Percentiles rank a stretch among this genome's conserved stretches.
These are phyloP conservation scores for Iselma pallidipennis DNA, from an alignment of 2,888 invertebrate species.

Conservation along the genomic window DNA sequence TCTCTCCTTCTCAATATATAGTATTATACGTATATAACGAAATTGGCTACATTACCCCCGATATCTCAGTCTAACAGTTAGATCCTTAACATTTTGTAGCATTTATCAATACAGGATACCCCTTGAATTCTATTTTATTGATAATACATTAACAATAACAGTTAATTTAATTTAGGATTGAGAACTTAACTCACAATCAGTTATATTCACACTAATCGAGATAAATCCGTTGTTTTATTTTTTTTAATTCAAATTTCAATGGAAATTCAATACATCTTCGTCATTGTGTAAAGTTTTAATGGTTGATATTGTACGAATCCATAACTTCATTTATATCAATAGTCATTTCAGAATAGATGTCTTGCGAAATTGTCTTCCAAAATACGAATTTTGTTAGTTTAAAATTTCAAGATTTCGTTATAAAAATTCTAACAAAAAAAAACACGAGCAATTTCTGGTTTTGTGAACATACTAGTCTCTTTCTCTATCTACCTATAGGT, in stretches of 20 bases:
- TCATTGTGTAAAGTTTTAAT: neutral
- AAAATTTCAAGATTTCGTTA: neutral
- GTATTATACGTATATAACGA: neutral
- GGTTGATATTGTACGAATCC: neutral
- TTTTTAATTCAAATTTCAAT: neutral
- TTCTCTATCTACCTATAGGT: neutral
- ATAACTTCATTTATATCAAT: neutral
- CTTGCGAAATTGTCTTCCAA: neutral
- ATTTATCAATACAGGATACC: neutral
- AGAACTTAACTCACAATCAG: no score
- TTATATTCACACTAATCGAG: no score
- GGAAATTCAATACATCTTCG: neutral
- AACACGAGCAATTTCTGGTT: neutral
- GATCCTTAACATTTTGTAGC: neutral
- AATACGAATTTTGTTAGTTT: neutral
- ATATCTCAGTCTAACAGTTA: neutral
- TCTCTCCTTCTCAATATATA: neutral
- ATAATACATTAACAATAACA: neutral
- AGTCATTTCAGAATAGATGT: neutral
- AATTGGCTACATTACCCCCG: neutral
- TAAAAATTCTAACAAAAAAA: neutral
- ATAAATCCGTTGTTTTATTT: no score
- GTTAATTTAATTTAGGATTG: neutral
- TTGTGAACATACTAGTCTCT: neutral
- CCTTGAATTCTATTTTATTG: neutral